A percentile compares a stretch with the other conserved stretches of the same genome.
These are phyloP conservation scores for Melanotaenia pygmaea DNA, from an alignment of 2,797 vertebrate genomes.

Conservation along the genomic window DNA sequence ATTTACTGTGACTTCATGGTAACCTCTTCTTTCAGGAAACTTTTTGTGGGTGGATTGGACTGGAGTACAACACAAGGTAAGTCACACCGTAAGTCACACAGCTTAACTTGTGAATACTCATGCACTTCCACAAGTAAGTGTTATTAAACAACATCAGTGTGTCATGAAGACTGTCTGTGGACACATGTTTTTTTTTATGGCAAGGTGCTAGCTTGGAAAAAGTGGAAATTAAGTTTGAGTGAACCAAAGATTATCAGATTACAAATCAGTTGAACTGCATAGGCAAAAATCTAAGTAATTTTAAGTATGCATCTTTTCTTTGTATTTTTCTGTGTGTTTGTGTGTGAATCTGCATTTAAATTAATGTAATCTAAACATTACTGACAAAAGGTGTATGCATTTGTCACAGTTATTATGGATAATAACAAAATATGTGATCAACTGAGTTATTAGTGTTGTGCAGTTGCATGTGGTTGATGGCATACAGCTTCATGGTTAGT, in stretches of 20 bases:
- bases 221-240: not conserved
- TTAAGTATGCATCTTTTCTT: not conserved
- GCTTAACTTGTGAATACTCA: not conserved
- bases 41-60: slow-evolving; percentile 98
- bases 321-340: not conserved
- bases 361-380: not conserved
- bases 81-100: slow-evolving; percentile 83
- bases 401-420: not conserved
- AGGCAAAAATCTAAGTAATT: not conserved
- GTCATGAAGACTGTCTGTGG: slow-evolving; percentile 1
- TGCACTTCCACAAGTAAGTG: not conserved
- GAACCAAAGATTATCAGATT: not conserved
- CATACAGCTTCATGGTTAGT: not conserved
- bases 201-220: not conserved
- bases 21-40: slow-evolving; percentile 86
- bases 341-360: not conserved
- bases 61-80: slow-evolving; percentile 99
- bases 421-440: not conserved
- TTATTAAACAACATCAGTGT: slow-evolving; percentile 2
- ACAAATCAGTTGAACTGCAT: not conserved
- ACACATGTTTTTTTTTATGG: not conserved
- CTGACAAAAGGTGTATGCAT: not conserved
- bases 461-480: not conserved
- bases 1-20: slow-evolving; percentile 12
- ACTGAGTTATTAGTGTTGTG: not conserved